phyloP scores from a whole-genome alignment of 2,888 invertebrate species.

The Corythucha ciliata region DNA sequence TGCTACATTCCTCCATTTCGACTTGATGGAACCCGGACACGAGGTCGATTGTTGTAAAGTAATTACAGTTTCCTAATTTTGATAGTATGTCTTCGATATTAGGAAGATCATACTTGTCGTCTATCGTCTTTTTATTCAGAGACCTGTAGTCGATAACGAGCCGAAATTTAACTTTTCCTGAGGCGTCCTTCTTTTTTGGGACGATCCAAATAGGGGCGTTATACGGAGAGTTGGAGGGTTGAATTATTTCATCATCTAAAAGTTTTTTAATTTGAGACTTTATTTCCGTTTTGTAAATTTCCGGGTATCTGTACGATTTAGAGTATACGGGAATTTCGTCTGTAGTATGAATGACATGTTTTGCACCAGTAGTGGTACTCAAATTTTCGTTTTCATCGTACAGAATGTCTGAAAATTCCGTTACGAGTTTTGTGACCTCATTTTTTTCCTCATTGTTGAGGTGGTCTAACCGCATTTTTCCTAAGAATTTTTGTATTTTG shows the following conservation, averaged over 20 bases:
- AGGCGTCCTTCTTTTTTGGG: neutral
- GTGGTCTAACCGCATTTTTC: slow-evolving; percentile 22
- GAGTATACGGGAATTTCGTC: slow-evolving; percentile 36
- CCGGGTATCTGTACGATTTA: slow-evolving; percentile 40
- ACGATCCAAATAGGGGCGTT: neutral
- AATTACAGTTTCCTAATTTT: neutral
- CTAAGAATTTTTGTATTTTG: slow-evolving; percentile 20
- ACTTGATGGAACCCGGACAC: neutral
- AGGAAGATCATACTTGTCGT: neutral
- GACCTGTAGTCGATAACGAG: neutral
- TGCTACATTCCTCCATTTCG: neutral
- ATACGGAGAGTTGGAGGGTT: slow-evolving; percentile 36
- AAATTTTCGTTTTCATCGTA: slow-evolving; percentile 37
- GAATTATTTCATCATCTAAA: neutral
- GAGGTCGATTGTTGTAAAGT: neutral
- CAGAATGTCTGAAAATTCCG: slow-evolving; percentile 38
- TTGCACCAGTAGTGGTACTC: slow-evolving; percentile 36
- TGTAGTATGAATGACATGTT: slow-evolving; percentile 38
- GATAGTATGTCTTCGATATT: neutral
- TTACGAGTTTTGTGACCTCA: slow-evolving; percentile 31
- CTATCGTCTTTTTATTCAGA: neutral
- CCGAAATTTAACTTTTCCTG: neutral
- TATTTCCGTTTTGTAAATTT: slow-evolving; percentile 38
- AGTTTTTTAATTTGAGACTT: slow-evolving; percentile 24
- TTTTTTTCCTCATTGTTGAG: slow-evolving; percentile 36